Conservation (phyloP, 2,113 vertebrate genomes). For the Hirundichthys speculiger region DNA sequence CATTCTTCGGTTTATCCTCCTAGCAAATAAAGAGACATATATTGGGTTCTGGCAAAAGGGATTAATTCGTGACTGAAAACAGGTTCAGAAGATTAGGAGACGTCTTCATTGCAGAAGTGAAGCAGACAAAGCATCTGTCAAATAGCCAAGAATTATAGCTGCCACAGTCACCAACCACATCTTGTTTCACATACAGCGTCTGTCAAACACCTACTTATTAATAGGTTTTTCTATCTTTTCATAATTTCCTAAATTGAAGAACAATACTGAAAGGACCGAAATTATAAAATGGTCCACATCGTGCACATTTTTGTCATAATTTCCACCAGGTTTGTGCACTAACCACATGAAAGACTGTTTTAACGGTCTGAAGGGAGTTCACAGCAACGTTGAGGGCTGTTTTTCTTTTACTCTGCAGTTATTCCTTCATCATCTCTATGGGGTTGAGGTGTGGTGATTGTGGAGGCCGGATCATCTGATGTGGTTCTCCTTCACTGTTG, state of each 20-base stretch:
- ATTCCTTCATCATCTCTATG: too few species aligned
- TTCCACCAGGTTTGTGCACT: not conserved
- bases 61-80: constrained; percentile 1
- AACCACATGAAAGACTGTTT: not conserved
- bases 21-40: too few species aligned
- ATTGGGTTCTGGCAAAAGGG: not conserved
- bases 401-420: not conserved
- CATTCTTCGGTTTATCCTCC: too few species aligned
- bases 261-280: not conserved
- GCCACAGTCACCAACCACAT: not conserved
- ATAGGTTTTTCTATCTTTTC: not conserved
- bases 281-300: too few species aligned
- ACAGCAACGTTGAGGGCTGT: not conserved
- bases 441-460: too few species aligned
- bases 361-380: not conserved
- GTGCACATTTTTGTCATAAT: not conserved
- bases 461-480: too few species aligned
- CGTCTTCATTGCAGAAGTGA: constrained; percentile 1
- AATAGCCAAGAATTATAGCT: constrained; percentile 1
- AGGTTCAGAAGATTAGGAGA: not conserved
- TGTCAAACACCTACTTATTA: not conserved
- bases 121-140: constrained; percentile 7
- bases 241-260: not conserved
- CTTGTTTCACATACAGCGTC: not conserved
- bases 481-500: too few species aligned